Percentiles rank a stretch among this genome's conserved stretches.
phyloP scores from a whole-genome alignment of 2,113 vertebrate genomes.

The Tyrannus savana region DNA sequence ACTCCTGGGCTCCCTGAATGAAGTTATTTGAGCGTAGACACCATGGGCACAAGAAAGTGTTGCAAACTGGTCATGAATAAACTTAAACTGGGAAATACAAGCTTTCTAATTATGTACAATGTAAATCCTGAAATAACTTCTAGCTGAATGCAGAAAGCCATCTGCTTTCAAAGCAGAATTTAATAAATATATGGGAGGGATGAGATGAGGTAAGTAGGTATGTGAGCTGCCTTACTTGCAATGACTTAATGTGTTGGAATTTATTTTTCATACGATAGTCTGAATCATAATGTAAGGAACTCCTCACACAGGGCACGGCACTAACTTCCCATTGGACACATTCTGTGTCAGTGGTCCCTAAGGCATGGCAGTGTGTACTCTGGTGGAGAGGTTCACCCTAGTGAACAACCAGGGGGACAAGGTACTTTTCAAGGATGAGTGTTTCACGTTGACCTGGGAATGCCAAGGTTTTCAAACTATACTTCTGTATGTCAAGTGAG shows the following conservation, averaged over 20 bases:
- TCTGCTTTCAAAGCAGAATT: not conserved
- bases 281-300: not conserved
- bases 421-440: not conserved
- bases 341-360: rapidly evolving
- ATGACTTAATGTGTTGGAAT: not conserved
- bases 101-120: not conserved
- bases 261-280: not conserved
- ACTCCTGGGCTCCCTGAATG: not conserved
- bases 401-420: rapidly evolving
- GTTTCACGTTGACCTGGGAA: not conserved
- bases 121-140: not conserved
- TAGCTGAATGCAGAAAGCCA: not conserved
- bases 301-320: rapidly evolving
- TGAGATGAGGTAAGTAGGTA: not conserved
- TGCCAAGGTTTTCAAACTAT: not conserved
- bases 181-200: not conserved
- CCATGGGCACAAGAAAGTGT: not conserved
- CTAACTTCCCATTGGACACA: rapidly evolving
- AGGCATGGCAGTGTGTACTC: not conserved
- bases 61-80: not conserved
- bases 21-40: not conserved
- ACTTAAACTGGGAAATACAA: not conserved
- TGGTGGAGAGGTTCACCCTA: not conserved
- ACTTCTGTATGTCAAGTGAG: not conserved
- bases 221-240: not conserved